These are phyloP conservation scores for Crambe crambe DNA, from an alignment of 37 sponge, comb jelly and placozoan species.

Conservation along the genomic window DNA sequence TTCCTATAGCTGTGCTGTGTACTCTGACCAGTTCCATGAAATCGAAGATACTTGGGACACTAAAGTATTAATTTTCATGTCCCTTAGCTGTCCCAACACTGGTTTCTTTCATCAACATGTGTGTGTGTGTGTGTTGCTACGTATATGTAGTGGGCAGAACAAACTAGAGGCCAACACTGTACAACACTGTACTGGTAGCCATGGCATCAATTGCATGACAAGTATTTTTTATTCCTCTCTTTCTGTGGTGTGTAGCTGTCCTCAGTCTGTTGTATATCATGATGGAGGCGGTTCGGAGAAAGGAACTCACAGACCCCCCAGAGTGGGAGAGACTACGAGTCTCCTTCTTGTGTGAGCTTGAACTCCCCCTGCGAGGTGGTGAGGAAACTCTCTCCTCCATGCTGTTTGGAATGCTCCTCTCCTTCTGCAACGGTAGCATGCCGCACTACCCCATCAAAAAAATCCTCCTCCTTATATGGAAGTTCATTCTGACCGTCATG, in stretches of 20 bases:
- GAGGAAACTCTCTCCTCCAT: slow-evolving; percentile 62
- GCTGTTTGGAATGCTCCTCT: slow-evolving; percentile 80
- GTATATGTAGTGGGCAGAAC: too few relatives aligned
- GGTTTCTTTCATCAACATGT: too few relatives aligned
- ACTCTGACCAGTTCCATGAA: too few relatives aligned
- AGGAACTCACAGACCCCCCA: slow-evolving; percentile 32
- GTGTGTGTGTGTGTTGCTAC: too few relatives aligned
- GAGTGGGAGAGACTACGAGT: slow-evolving; percentile 39
- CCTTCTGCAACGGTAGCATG: slow-evolving; percentile 81
- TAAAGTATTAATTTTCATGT: too few relatives aligned
- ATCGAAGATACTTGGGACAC: too few relatives aligned
- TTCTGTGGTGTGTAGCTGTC: slow-evolving; percentile 5
- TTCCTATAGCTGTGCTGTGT: too few relatives aligned
- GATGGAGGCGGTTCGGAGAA: slow-evolving; percentile 59
- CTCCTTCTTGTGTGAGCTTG: slow-evolving; percentile 62
- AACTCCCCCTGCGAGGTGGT: slow-evolving; percentile 23
- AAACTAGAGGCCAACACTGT: too few relatives aligned
- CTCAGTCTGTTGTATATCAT: slow-evolving; percentile 82
- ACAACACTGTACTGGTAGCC: too few relatives aligned
- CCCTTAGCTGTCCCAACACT: too few relatives aligned
- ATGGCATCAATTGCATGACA: too few relatives aligned
- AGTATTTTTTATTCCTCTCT: not conserved
- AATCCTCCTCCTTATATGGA: slow-evolving; percentile 87
- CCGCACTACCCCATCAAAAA: slow-evolving; percentile 87
- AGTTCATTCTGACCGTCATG: slow-evolving; percentile 69